These are phyloP conservation scores for Parasteatoda tepidariorum DNA, from an alignment of 1,140 invertebrate species.

Conservation along the genomic window DNA sequence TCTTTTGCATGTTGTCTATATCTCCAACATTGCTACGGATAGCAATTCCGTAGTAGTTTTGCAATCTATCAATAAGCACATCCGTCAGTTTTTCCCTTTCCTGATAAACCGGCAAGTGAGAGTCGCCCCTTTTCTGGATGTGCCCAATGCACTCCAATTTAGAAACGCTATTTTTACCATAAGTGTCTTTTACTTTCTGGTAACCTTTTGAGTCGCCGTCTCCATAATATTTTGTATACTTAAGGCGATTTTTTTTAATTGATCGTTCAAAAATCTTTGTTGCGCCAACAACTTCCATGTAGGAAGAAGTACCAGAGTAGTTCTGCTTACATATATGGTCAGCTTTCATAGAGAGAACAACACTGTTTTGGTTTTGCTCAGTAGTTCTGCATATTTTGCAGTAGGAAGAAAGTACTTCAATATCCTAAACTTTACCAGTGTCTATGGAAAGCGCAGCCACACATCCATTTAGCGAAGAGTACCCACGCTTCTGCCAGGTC, in stretches of 20 bases:
- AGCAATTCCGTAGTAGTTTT: no score
- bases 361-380: no score
- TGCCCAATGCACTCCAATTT: conserved; percentile 23
- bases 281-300: background rate
- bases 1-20: no score
- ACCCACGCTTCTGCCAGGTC: no score
- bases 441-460: background rate
- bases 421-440: background rate
- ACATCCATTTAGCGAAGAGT: background rate
- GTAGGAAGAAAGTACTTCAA: no score
- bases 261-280: conserved; percentile 8
- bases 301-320: background rate
- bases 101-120: background rate
- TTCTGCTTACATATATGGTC: no score
- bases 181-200: background rate
- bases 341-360: no score
- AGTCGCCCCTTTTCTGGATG: background rate
- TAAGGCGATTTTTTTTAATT: background rate
- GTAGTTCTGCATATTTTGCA: no score
- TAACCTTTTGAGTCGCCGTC: conserved; percentile 16
- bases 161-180: background rate
- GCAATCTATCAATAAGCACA: conserved; percentile 9
- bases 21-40: no score
- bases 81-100: conserved; percentile 6
- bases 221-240: conserved; percentile 11